Evolutionary conservation across 2,797 vertebrate genomes (phyloP), one percentile per base, ranked within the genome.

Genomic region (Sebastolobus altivelis): DNA sequence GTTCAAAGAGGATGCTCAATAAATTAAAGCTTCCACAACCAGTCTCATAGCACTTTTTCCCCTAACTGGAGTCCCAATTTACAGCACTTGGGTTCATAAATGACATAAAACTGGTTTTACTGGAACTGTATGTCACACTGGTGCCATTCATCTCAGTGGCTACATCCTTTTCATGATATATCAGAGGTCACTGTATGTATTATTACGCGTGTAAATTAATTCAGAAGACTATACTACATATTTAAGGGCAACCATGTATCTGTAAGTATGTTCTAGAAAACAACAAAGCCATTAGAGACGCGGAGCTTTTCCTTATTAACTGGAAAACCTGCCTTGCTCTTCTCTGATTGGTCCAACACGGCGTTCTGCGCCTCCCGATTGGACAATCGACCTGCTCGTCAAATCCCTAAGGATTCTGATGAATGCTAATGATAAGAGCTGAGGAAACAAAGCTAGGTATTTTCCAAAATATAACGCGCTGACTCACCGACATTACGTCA

Each of bases 351-450:
- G 89, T 7, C 80, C 8, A 67, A 5, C 9, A 1, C 35, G 16
- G 43, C 46, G 5, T 25, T 66, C 12, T 5, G 33, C 8, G 7
- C 27, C 27, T 68, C 8, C 61, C 82, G 82, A 94, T 94, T 95
- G 93, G 93, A 82, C 85, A 52, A 61, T 20, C 43, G 1, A 54
- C 27, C 68, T 85, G 87, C 70, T 62, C 40, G 80, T 94, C 88
- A 89, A 14, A 86, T 84, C 73, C 82, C 72, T 7, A 72, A 29
- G 75, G 72, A 16, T 63, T 49, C 69, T 59, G 69, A 56, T 66
- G 81, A 83, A 89, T 82, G 80, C 81, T 80, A 85, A 89, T 84
- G 43, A 84, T 67, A 43, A 40, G 40, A 43, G 40, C 40, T 43
- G 61, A 76, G 62, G 35, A 40, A 8, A 86, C 0, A 81, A 72